Evolutionary conservation across 2,113 vertebrate genomes (phyloP), one percentile per base, ranked within the genome.

Genomic region (Scalopus aquaticus): DNA sequence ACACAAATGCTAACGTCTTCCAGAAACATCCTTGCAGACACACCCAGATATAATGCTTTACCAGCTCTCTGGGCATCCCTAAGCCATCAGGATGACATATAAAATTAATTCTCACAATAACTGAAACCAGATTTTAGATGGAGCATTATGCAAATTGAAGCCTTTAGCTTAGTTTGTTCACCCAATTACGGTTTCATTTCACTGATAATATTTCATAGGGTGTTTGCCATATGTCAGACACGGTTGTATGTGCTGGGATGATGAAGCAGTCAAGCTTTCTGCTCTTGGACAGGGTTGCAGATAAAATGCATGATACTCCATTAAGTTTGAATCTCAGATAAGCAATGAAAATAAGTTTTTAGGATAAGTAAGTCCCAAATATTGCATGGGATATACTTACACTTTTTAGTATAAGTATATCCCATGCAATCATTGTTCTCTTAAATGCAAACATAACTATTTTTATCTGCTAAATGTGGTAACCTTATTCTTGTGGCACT

Each of bases 381-480:
- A 82, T 49, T 51, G 24, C 22, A 81, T 32, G 44, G 30, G 9
- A 70, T 28, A 64, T 44, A 19, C 5, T 62, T n/a, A 54, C 5
- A 49, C 46, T 39, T n/a, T n/a, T n/a, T n/a, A n/a, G n/a, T n/a
- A n/a, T n/a, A n/a, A n/a, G n/a, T n/a, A n/a, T n/a, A n/a, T n/a
- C n/a, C n/a, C n/a, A n/a, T n/a, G n/a, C n/a, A n/a, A n/a, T 28
- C 74, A 54, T 28, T 62, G 1, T 22, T 56, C 54, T 56, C 54
- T 56, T 56, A 56, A 56, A 56, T 20, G 54, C 20, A 56, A 56
- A 22, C 54, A 56, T 56, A 20, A 56, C 19, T 58, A 37, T 42
- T 92, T 94, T 77, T 64, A 32, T 83, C 73, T 89, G 44, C 60
- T 92, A 56, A 77, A 46, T 44, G 39, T 92, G 35, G 30, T 24